Percentiles rank a stretch among this genome's conserved stretches.
These are phyloP conservation scores for Apostichopus parvimensis DNA, from an alignment of 35 echinoderm and acorn worm species.

Conservation along the genomic window DNA sequence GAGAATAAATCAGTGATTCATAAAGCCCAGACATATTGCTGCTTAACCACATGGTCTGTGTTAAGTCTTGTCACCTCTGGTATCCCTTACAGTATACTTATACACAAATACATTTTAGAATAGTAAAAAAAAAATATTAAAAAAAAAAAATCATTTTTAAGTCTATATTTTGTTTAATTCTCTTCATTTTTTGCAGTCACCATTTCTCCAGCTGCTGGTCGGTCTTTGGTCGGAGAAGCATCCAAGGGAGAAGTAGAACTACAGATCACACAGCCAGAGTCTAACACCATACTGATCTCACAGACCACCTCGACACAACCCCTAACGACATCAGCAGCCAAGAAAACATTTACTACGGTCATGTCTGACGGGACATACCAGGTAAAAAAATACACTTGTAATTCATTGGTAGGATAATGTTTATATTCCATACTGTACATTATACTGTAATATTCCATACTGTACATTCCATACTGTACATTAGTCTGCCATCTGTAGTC, in stretches of 20 bases:
- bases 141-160: too few relatives aligned
- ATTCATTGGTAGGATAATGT: too few relatives aligned
- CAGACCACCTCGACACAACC: neutral
- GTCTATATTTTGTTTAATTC: neutral
- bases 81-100: too few relatives aligned
- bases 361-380: conserved; percentile 36
- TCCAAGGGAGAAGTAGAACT: conserved; percentile 4
- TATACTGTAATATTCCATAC: too few relatives aligned
- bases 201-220: neutral
- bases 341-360: conserved; percentile 1
- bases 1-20: too few relatives aligned
- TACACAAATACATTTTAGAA: too few relatives aligned
- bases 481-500: neutral
- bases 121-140: too few relatives aligned
- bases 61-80: too few relatives aligned
- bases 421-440: too few relatives aligned
- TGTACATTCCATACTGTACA: too few relatives aligned
- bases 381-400: neutral
- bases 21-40: too few relatives aligned
- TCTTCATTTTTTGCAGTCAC: neutral
- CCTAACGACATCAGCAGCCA: neutral
- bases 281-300: conserved; percentile 26
- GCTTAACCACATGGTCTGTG: too few relatives aligned
- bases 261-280: neutral
- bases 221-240: neutral